Percentiles rank a stretch among this genome's conserved stretches.
Evolutionary conservation across 2,113 vertebrate genomes (phyloP).

Genomic region (Chauna torquata): DNA sequence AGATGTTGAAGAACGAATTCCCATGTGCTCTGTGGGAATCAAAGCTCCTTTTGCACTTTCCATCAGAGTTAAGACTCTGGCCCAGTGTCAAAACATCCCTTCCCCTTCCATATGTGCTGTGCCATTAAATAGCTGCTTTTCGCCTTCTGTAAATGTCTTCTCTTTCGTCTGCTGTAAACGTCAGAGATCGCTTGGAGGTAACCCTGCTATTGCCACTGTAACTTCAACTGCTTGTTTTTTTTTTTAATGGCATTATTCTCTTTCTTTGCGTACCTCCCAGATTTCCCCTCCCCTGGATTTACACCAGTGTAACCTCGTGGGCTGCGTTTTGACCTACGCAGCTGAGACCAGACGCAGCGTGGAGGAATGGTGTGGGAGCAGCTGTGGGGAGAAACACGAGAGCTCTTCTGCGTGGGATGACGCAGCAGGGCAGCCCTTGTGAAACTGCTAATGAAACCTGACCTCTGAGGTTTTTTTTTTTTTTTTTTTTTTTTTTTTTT

Average conservation of each 20-base stretch:
- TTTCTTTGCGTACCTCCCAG: neutral
- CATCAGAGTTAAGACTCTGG: neutral
- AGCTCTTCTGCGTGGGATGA: neutral
- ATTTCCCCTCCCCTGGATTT: neutral
- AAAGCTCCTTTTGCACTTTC: constrained; percentile 19
- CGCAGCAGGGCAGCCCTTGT: neutral
- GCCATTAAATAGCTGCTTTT: neutral
- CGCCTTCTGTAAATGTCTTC: too few relatives aligned
- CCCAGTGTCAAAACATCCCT: neutral
- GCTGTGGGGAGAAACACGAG: neutral
- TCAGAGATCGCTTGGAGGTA: neutral
- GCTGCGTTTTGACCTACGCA: neutral
- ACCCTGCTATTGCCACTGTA: neutral
- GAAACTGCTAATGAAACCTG: neutral
- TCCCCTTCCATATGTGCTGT: neutral
- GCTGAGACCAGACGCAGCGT: neutral
- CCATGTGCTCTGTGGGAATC: constrained; percentile 31
- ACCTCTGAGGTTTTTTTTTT: neutral
- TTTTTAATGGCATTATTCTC: neutral
- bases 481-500: too few relatives aligned
- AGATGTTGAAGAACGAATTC: constrained; percentile 27
- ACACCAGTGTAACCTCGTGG: neutral
- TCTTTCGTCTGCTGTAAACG: neutral
- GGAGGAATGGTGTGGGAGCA: neutral
- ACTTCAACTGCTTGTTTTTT: neutral